Evolutionary conservation across 2,797 vertebrate genomes (phyloP), one percentile per base, ranked within the genome.

Genomic region (Cynopterus sphinx): DNA sequence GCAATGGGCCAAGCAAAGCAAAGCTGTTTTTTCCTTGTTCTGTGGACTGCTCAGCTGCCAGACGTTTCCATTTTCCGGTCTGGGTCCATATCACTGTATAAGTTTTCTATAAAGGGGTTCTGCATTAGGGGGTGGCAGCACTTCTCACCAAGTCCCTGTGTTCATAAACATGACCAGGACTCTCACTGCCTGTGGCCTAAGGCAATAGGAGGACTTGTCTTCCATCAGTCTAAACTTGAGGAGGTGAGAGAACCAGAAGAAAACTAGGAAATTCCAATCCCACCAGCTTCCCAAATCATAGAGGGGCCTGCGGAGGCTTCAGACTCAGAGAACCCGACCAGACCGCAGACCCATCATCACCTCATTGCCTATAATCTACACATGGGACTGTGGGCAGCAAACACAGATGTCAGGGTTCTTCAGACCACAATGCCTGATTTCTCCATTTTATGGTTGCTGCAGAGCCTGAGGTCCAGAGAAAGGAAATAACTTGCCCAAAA

Each of bases 21-120:
- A 78, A 83, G 59, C 91, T 98, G 91, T 49, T 89, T 96, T 96
- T 96, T 86, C 78, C 94, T 91, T 63, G 87, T 82, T 46, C 36
- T n/a, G 6, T 0, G 22, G 87, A 90, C 92, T 43, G 15, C 22
- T 36, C 36, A 10, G 65, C 68, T 65, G 67, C 57, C 70, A 96
- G 85, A 74, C 78, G 63, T 9, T 96, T 94, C 91, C 94, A 92
- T 68, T 96, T 94, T 96, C 97, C 93, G 43, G 96, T 94, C 93
- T 90, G 87, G 71, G 77, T 93, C 43, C 4, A 1, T 89, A 94
- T 70, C 73, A 0, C 96, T 93, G 81, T 43, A 36, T 83, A 53
- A 46, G 55, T 51, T 96, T 93, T 96, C 22, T 46, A 78, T n/a
- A 17, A 86, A 81, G 26, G 82, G 26, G 77, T 63, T 87, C 55